Conservation (phyloP, 2,888 invertebrate genomes). For the Griposia aprilina region DNA sequence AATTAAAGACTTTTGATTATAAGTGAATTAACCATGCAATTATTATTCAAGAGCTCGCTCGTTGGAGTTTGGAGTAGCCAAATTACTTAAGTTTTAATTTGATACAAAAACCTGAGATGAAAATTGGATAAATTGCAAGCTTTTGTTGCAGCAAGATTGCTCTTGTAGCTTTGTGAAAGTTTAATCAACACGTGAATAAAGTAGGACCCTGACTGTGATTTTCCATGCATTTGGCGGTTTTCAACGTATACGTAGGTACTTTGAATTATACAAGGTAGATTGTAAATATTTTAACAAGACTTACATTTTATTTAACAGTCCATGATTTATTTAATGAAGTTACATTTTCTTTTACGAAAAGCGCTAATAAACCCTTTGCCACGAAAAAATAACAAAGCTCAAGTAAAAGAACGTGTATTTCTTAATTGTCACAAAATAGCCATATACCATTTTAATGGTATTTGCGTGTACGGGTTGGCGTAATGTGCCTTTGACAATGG, state of each 20-base stretch:
- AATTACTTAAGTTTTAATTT: constrained; percentile 75
- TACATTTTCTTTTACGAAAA: constrained; percentile 5
- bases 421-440: constrained; percentile 63
- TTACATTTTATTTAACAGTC: neutral
- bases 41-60: constrained; percentile 72
- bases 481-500: constrained; percentile 71
- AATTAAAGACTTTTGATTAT: constrained; percentile 70
- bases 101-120: constrained; percentile 54
- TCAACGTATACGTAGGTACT: neutral
- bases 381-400: constrained; percentile 16
- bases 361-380: constrained; percentile 25
- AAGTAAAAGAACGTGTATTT: constrained; percentile 48
- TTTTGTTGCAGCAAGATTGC: constrained; percentile 28
- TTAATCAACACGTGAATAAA: constrained; percentile 19
- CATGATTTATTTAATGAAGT: constrained; percentile 9
- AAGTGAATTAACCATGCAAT: constrained; percentile 72
- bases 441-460: constrained; percentile 67
- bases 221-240: neutral
- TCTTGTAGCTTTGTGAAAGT: constrained; percentile 4
- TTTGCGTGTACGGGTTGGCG: constrained; percentile 66
- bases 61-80: constrained; percentile 60
- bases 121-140: constrained; percentile 41
- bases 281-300: neutral
- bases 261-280: neutral
- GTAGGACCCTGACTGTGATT: neutral